Conservation (phyloP, 2,797 vertebrate genomes). For the Ciconia nigra region DNA sequence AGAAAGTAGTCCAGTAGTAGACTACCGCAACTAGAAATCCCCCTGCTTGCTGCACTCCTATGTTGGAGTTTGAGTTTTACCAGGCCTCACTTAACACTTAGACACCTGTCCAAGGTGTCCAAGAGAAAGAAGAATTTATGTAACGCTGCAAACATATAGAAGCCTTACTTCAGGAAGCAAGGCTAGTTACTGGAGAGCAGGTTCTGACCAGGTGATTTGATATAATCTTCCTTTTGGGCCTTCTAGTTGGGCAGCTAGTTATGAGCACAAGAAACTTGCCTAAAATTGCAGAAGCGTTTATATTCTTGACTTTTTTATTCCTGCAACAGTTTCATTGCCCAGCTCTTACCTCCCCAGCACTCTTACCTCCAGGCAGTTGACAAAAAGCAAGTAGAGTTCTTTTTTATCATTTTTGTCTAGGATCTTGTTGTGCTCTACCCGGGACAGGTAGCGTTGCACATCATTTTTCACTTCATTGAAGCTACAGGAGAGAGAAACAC, state of each 20-base stretch:
- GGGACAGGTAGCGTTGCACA: slow-evolving; percentile 82
- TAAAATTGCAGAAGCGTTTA: not conserved
- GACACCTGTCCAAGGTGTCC: not conserved
- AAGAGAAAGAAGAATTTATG: not conserved
- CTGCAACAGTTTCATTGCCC: not conserved
- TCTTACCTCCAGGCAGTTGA: slow-evolving; percentile 91
- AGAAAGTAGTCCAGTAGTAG: not conserved
- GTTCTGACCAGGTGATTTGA: not conserved
- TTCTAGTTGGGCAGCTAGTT: not conserved
- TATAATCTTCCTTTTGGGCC: not conserved
- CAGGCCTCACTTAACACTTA: not conserved
- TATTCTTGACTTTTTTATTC: not conserved
- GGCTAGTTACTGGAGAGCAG: not conserved
- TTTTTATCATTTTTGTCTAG: slow-evolving; percentile 82
- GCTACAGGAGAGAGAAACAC: slow-evolving; percentile 69
- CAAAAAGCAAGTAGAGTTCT: slow-evolving; percentile 88
- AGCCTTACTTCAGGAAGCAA: not conserved
- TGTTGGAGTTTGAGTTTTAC: not conserved
- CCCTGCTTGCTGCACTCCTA: not conserved
- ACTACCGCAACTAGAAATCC: not conserved
- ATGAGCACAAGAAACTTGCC: not conserved
- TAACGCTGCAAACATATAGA: not conserved
- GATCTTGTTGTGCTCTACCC: slow-evolving; percentile 80
- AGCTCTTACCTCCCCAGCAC: not conserved
- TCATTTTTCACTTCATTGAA: slow-evolving; percentile 85